Percentiles rank a stretch among this genome's conserved stretches.
These are phyloP conservation scores for Drosophila bifasciata DNA, from an alignment of 1,140 invertebrate species.

Conservation along the genomic window DNA sequence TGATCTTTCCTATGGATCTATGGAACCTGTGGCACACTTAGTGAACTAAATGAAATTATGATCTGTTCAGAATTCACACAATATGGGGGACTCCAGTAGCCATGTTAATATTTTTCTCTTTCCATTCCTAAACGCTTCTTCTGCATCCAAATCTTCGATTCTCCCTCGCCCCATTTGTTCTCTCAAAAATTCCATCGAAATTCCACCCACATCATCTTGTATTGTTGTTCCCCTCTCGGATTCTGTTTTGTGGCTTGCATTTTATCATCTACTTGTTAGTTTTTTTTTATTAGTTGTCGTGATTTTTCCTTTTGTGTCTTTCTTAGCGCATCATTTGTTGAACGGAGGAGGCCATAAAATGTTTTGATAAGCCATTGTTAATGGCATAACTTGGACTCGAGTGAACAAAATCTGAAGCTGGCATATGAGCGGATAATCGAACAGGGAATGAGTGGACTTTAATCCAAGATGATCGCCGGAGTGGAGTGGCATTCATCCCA, in stretches of 20 bases:
- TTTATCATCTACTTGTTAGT: conserved; percentile 68
- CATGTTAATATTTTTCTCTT: too few species aligned
- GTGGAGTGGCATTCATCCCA: conserved; percentile 20
- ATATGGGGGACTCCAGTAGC: too few species aligned
- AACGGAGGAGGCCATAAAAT: conserved; percentile 45
- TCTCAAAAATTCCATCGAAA: background rate
- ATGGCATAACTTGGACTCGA: conserved; percentile 41
- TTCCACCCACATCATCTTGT: conserved; percentile 27
- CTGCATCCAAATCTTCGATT: too few species aligned
- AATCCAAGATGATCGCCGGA: conserved; percentile 11
- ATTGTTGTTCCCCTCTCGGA: conserved; percentile 1
- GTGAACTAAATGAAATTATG: too few species aligned
- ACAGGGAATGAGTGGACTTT: conserved; percentile 3
- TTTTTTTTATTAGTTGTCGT: conserved; percentile 71
- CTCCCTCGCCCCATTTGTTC: background rate
- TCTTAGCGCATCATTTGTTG: conserved; percentile 57
- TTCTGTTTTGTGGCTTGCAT: conserved; percentile 41
- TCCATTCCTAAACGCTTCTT: too few species aligned
- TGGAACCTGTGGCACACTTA: too few species aligned
- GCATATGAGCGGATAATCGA: conserved; percentile 1
- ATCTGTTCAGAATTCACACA: too few species aligned
- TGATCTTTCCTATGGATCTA: too few species aligned
- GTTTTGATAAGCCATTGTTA: conserved; percentile 51
- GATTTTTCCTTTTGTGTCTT: conserved; percentile 26
- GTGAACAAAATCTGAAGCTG: conserved; percentile 18